Percentiles rank a stretch among this genome's conserved stretches.
Conservation (phyloP, 2,888 invertebrate genomes). For the Geophilus truncorum region DNA sequence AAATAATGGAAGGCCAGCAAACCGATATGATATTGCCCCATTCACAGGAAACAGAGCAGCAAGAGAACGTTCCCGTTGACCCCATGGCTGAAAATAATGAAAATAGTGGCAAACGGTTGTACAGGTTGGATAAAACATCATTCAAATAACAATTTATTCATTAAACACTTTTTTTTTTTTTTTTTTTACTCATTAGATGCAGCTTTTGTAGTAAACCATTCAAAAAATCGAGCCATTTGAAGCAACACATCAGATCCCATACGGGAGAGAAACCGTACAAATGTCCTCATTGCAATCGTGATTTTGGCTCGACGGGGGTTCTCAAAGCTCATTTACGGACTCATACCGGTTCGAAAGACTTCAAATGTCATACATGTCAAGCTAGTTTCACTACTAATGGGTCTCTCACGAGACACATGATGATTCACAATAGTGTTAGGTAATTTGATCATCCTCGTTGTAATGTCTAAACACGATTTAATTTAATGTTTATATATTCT, state of each 20-base stretch:
- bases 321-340: constrained; percentile 57
- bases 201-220: constrained; percentile 50
- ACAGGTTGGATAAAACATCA: too few species aligned
- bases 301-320: constrained; percentile 49
- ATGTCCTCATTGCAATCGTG: constrained; percentile 47
- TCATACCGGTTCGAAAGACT: constrained; percentile 56
- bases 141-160: too few species aligned
- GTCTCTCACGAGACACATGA: constrained; percentile 69
- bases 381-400: constrained; percentile 61
- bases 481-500: not conserved
- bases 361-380: constrained; percentile 60
- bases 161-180: constrained; percentile 37
- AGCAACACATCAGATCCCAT: constrained; percentile 51
- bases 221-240: constrained; percentile 51
- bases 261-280: constrained; percentile 49
- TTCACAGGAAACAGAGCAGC: constrained; percentile 20
- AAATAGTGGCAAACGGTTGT: constrained; percentile 19
- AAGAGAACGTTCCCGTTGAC: constrained; percentile 29
- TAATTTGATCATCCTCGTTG: too few species aligned
- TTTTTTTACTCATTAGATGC: too few species aligned
- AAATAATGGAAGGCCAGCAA: not conserved
- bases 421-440: constrained; percentile 62
- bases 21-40: not conserved
- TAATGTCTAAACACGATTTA: too few species aligned
- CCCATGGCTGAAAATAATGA: too few species aligned